phyloP scores from a whole-genome alignment of 2,113 vertebrate species.

The Etheostoma cragini region DNA sequence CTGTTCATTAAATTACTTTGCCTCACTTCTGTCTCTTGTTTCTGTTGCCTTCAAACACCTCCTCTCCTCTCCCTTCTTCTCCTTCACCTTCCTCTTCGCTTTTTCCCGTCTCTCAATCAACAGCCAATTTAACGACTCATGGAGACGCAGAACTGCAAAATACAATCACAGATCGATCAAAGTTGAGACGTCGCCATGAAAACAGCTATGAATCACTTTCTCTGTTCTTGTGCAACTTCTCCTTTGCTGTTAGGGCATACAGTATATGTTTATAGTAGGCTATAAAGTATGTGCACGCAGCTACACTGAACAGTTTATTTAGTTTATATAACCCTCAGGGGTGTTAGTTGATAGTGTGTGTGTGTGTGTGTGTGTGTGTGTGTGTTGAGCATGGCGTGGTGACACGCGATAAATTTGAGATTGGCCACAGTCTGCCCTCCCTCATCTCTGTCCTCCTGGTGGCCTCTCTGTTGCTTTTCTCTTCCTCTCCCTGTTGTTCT shows the following conservation, averaged over 20 bases:
- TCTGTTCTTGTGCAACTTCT: constrained; percentile 12
- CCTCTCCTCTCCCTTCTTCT: background rate
- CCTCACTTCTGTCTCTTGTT: background rate
- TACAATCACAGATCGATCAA: constrained; percentile 65
- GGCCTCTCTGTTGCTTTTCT: constrained; percentile 56
- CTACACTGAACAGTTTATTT: constrained; percentile 49
- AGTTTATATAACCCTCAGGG: constrained; percentile 46
- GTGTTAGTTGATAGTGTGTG: constrained; percentile 34
- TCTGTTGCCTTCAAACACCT: constrained; percentile 1
- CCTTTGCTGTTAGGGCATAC: constrained; percentile 22
- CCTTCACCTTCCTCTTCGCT: background rate
- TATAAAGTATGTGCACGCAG: background rate
- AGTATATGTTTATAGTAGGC: constrained; percentile 39
- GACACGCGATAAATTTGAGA: constrained; percentile 76
- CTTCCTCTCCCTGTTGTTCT: constrained; percentile 1
- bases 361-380: background rate
- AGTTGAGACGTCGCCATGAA: constrained; percentile 49
- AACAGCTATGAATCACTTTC: constrained; percentile 52
- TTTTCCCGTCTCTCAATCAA: constrained; percentile 30
- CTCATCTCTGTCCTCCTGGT: constrained; percentile 64
- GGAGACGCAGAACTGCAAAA: constrained; percentile 55
- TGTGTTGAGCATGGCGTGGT: constrained; percentile 38
- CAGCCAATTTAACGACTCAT: constrained; percentile 37
- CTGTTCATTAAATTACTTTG: background rate
- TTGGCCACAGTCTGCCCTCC: constrained; percentile 51